Percentiles rank a stretch among this genome's conserved stretches.
Conservation (phyloP, 2,888 invertebrate species). For the Cerastis rubricosa region DNA sequence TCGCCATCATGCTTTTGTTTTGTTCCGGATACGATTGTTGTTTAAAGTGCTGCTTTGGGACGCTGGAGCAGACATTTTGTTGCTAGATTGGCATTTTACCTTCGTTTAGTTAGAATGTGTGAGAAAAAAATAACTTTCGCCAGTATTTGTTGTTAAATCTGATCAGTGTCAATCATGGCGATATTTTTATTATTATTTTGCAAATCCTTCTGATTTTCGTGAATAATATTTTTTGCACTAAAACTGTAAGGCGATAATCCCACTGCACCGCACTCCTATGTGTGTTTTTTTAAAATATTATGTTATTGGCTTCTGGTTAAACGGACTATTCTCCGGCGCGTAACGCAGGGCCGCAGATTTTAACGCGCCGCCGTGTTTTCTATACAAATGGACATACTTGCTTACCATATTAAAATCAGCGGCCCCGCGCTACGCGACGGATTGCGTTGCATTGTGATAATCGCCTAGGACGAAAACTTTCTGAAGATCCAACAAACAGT, state of each 20-base stretch:
- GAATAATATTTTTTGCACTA: neutral
- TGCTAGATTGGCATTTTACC: neutral
- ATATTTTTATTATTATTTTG: neutral
- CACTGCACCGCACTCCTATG: too few species aligned
- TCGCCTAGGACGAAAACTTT: neutral
- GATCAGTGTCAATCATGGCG: neutral
- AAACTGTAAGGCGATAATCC: neutral
- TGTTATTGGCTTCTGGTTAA: too few species aligned
- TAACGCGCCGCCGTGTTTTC: too few species aligned
- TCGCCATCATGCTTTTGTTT: conserved; percentile 56
- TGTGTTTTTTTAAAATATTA: too few species aligned
- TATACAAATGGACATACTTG: too few species aligned
- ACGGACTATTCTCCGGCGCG: too few species aligned
- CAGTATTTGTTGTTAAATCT: neutral
- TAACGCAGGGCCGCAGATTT: too few species aligned
- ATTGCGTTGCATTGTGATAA: too few species aligned
- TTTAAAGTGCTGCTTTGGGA: conserved; percentile 44
- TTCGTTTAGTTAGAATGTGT: conserved; percentile 15
- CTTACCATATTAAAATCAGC: too few species aligned
- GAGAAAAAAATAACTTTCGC: neutral
- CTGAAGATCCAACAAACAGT: neutral
- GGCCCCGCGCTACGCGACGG: too few species aligned
- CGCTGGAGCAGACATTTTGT: conserved; percentile 20
- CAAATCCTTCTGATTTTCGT: neutral
- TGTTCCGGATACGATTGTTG: conserved; percentile 41